phyloP scores from a whole-genome alignment of 2,797 vertebrate species.

The Artibeus lituratus region DNA sequence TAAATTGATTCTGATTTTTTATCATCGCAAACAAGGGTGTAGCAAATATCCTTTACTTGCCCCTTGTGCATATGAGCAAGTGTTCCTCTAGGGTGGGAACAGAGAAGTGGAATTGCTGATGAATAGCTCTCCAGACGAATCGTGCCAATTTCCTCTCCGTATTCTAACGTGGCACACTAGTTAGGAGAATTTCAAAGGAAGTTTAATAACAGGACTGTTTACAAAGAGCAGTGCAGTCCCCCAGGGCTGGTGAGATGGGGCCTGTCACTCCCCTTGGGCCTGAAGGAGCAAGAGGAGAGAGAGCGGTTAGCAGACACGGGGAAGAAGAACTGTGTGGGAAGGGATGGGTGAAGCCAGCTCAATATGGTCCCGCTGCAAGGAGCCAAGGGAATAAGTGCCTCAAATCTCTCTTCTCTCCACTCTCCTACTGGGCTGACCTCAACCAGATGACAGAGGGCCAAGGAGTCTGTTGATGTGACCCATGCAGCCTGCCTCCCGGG shows the following conservation, averaged over 20 bases:
- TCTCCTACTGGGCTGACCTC: constrained; percentile 36
- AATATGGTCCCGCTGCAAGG: neutral
- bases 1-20: neutral
- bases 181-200: neutral
- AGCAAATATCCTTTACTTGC: neutral
- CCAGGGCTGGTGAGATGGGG: neutral
- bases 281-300: neutral
- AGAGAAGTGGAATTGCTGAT: neutral
- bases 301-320: neutral
- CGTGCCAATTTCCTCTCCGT: neutral
- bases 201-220: neutral
- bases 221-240: neutral
- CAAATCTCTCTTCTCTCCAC: neutral
- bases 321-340: neutral
- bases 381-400: neutral
- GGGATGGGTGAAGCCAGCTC: neutral
- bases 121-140: neutral
- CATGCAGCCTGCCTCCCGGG: neutral
- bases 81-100: neutral
- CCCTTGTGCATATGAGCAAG: neutral
- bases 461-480: neutral
- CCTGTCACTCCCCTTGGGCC: neutral
- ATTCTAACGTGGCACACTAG: neutral
- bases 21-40: neutral
- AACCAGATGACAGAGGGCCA: neutral